phyloP scores from a whole-genome alignment of 2,113 vertebrate genomes.

The Phylloscopus trochiloides region DNA sequence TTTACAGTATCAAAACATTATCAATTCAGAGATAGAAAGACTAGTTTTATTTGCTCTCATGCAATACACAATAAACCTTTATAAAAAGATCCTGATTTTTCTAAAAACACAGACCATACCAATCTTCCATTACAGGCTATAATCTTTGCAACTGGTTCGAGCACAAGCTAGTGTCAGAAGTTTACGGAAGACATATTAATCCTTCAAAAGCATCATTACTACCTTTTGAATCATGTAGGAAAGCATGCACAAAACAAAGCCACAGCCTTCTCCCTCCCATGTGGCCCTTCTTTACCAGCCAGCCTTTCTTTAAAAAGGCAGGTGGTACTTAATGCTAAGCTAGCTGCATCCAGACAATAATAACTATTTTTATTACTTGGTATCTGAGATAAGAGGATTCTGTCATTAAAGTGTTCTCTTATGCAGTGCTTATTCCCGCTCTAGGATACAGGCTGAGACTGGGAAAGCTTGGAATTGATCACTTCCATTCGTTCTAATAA shows the following conservation, averaged over 20 bases:
- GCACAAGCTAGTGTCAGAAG: not conserved
- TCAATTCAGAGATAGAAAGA: not conserved
- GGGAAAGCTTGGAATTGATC: conserved; percentile 50
- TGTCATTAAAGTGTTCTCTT: conserved; percentile 52
- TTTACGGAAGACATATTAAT: not conserved
- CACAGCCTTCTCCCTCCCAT: not conserved
- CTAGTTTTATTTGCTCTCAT: not conserved
- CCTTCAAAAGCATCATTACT: not conserved
- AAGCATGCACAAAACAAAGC: not conserved
- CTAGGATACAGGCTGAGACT: not conserved
- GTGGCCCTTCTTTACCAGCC: not conserved
- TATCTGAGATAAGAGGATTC: conserved; percentile 61
- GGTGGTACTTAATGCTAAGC: conserved; percentile 56
- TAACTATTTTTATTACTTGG: conserved; percentile 68
- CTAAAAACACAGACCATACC: not conserved
- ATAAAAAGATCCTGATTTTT: not conserved
- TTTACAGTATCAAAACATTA: not conserved
- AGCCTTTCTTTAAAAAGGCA: not conserved
- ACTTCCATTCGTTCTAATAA: conserved; percentile 53
- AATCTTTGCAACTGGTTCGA: not conserved
- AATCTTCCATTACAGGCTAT: not conserved
- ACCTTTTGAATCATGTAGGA: not conserved
- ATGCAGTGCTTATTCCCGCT: conserved; percentile 22
- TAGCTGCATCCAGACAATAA: conserved; percentile 56
- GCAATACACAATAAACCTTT: not conserved